These are phyloP conservation scores for Troglohyphantes excavatus DNA, from an alignment of 2,888 invertebrate genomes.

Conservation along the genomic window DNA sequence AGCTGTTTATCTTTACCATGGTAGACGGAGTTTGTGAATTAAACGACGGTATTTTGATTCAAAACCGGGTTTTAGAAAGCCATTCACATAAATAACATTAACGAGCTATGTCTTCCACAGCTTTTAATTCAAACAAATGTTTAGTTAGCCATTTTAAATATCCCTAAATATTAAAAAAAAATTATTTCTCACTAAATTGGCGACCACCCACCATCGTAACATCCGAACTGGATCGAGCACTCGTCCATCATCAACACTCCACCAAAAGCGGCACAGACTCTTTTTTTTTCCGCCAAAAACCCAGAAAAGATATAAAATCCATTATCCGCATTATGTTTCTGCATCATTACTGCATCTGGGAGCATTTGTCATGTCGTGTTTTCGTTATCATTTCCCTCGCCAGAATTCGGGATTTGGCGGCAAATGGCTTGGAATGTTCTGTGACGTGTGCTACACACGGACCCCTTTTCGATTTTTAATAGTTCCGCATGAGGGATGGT, in stretches of 20 bases:
- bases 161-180: background rate
- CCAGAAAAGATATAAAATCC: constrained; percentile 27
- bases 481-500: too few relatives aligned
- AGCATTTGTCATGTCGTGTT: constrained; percentile 44
- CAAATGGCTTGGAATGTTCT: constrained; percentile 30
- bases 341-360: constrained; percentile 37
- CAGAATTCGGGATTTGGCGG: background rate
- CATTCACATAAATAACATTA: too few relatives aligned
- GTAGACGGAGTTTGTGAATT: too few relatives aligned
- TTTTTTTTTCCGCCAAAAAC: constrained; percentile 9
- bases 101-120: too few relatives aligned
- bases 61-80: too few relatives aligned
- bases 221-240: background rate
- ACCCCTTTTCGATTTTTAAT: too few relatives aligned
- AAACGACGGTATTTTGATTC: too few relatives aligned
- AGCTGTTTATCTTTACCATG: too few relatives aligned
- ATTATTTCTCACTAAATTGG: background rate
- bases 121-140: too few relatives aligned
- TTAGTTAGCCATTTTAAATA: too few relatives aligned
- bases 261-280: background rate
- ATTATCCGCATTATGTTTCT: constrained; percentile 65
- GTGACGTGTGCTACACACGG: too few relatives aligned
- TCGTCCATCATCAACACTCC: constrained; percentile 14
- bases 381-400: constrained; percentile 39
- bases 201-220: too few relatives aligned